Percentiles rank a stretch among this genome's conserved stretches.
Conservation (phyloP, 2,113 vertebrate genomes). For the Nothoprocta pentlandii region DNA sequence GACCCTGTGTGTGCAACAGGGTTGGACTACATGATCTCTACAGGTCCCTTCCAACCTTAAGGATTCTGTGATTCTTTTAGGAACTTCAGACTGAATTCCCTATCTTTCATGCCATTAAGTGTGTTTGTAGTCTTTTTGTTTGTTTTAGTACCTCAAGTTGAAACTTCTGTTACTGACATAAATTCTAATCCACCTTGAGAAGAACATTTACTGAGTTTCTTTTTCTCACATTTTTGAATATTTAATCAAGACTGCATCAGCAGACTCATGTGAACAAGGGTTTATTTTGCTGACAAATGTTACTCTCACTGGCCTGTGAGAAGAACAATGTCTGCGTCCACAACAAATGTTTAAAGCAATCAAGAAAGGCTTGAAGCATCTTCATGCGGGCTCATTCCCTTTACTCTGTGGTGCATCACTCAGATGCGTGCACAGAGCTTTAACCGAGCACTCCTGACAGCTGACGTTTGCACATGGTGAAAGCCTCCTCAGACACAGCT, state of each 20-base stretch:
- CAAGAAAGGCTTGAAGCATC: background rate
- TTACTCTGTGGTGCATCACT: background rate
- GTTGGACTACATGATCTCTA: background rate
- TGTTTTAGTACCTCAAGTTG: background rate
- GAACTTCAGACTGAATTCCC: background rate
- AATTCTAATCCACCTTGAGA: conserved; percentile 44
- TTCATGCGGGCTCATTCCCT: background rate
- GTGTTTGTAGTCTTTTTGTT: background rate
- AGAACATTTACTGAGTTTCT: background rate
- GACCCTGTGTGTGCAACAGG: too few species aligned
- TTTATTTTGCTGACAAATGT: background rate
- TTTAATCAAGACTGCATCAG: background rate
- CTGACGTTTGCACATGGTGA: background rate
- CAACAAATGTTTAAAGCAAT: background rate
- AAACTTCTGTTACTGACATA: background rate
- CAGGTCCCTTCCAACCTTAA: too few species aligned
- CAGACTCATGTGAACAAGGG: background rate
- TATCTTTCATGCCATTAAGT: background rate
- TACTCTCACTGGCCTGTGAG: background rate
- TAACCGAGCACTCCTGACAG: background rate
- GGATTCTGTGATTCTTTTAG: background rate
- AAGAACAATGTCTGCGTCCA: background rate
- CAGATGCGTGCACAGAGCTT: background rate
- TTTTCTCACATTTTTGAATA: background rate
- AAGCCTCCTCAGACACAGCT: background rate